Evolutionary conservation across 2,888 invertebrate species (phyloP).

Genomic region (Julus scandinavius): DNA sequence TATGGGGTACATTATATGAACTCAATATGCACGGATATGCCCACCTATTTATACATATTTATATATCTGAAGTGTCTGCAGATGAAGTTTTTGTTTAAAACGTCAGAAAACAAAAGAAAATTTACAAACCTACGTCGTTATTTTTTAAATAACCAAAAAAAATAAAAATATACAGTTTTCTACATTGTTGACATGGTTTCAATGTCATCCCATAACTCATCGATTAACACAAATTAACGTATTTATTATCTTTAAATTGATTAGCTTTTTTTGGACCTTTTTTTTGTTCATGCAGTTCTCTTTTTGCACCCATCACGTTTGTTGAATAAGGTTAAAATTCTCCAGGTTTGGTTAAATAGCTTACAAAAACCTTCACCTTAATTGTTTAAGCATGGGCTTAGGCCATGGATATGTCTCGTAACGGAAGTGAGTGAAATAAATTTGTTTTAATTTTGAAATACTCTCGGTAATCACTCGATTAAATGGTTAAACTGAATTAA

Average conservation of each 20-base stretch:
- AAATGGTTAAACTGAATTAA: no score
- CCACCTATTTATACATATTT: conserved; percentile 35
- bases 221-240: neutral
- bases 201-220: neutral
- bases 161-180: neutral
- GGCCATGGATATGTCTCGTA: no score
- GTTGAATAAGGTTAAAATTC: no score
- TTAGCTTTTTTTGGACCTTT: neutral
- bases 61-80: neutral
- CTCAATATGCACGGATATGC: neutral
- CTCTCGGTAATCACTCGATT: no score
- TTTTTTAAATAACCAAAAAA: neutral
- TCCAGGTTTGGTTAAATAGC: no score
- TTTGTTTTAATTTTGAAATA: no score
- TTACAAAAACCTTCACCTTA: no score
- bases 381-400: no score
- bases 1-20: neutral
- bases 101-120: neutral
- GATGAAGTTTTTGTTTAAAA: neutral
- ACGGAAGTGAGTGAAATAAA: no score
- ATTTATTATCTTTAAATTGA: neutral
- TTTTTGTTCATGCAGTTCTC: neutral
- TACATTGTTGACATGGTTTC: neutral
- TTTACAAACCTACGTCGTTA: neutral
- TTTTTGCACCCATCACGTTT: no score